A percentile compares a stretch with the other conserved stretches of the same genome.
Conservation (phyloP, 2,113 vertebrate genomes). For the Aramus guarauna region DNA sequence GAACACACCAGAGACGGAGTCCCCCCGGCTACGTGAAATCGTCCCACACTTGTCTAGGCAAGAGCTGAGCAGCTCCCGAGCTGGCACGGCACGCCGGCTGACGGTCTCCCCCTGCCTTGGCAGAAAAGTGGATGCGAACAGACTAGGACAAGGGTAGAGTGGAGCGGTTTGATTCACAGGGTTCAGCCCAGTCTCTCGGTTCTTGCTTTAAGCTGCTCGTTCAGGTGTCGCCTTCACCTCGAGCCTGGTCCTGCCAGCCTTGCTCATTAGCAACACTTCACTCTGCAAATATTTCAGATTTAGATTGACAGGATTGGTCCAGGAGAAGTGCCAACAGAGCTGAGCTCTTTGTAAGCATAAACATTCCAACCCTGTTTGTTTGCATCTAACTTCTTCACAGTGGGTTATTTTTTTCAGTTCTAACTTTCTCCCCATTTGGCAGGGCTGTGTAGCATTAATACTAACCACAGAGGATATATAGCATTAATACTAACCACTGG, state of each 20-base stretch:
- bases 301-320: constrained; percentile 22
- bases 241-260: not conserved
- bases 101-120: not conserved
- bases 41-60: not conserved
- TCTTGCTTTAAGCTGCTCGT: not conserved
- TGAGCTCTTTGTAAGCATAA: constrained; percentile 26
- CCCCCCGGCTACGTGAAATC: rapidly evolving
- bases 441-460: not conserved
- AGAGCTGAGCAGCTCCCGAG: not conserved
- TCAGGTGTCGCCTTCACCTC: not conserved
- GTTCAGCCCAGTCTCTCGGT: not conserved
- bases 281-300: constrained; percentile 44
- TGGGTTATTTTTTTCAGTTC: not conserved
- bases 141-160: not conserved
- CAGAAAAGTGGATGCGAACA: not conserved
- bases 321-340: constrained; percentile 30
- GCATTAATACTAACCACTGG: constrained; percentile 2
- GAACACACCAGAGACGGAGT: not conserved
- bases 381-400: not conserved
- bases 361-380: not conserved
- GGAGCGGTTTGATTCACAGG: not conserved
- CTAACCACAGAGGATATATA: constrained; percentile 38
- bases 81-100: rapidly evolving
- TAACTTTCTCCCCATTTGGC: not conserved
- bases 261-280: constrained; percentile 50